Evolutionary conservation across 2,888 invertebrate species (phyloP).

Genomic region (Pegoplata infirma): DNA sequence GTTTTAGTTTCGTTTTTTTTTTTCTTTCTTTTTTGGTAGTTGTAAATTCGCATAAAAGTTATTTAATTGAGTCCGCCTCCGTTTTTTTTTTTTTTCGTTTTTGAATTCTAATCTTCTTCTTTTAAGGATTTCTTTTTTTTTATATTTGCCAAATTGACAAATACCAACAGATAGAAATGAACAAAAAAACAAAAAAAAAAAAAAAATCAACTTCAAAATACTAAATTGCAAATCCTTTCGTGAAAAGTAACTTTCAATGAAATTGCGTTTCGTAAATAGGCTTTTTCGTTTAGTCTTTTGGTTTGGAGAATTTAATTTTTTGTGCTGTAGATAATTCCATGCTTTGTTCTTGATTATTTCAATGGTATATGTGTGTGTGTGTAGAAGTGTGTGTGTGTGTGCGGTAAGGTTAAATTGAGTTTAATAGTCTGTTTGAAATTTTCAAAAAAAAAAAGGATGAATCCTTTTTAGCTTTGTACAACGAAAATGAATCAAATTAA

Average conservation of each 20-base stretch:
- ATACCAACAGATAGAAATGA: too few relatives aligned
- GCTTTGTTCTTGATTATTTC: not conserved
- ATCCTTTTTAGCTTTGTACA: constrained; percentile 16
- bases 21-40: not conserved
- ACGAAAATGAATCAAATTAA: not conserved
- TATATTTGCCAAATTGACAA: constrained; percentile 48
- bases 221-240: constrained; percentile 40
- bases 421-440: constrained; percentile 11
- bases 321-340: not conserved
- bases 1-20: constrained; percentile 1
- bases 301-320: constrained; percentile 37
- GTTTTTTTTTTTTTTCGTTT: too few relatives aligned
- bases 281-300: not conserved
- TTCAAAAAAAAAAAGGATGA: not conserved
- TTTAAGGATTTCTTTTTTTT: constrained; percentile 14
- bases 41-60: constrained; percentile 59
- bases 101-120: not conserved
- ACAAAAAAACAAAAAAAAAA: not conserved
- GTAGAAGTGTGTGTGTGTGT: not conserved
- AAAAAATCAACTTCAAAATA: constrained; percentile 11
- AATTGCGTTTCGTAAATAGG: constrained; percentile 26
- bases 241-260: constrained; percentile 35
- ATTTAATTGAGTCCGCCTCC: constrained; percentile 63
- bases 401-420: constrained; percentile 35
- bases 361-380: not conserved